A percentile compares a stretch with the other conserved stretches of the same genome.
These are phyloP conservation scores for Gymnoscopelus microlampas DNA, from an alignment of 2,797 vertebrate genomes.

Conservation along the genomic window DNA sequence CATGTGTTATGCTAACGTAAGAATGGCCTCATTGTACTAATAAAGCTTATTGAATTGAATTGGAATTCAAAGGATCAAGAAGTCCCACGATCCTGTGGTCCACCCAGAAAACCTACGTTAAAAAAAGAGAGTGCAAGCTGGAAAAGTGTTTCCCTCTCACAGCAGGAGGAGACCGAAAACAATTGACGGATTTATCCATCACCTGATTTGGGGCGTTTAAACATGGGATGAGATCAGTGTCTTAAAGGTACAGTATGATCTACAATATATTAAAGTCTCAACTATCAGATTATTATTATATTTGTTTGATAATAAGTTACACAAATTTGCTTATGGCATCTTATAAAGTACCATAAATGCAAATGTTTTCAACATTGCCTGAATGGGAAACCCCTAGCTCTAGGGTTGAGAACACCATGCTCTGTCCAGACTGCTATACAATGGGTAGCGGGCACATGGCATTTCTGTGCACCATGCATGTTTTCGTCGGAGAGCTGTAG, in stretches of 20 bases:
- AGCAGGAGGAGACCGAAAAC: too few species aligned
- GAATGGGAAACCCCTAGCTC: too few species aligned
- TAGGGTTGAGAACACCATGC: neutral
- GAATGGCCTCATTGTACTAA: too few species aligned
- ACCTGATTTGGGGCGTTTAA: constrained; percentile 44
- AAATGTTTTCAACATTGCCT: too few species aligned
- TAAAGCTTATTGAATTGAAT: constrained; percentile 20
- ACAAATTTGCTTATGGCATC: too few species aligned
- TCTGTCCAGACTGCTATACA: neutral
- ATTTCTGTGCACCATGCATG: too few species aligned
- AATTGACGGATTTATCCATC: constrained; percentile 18
- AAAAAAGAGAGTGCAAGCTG: neutral
- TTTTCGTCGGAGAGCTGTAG: neutral
- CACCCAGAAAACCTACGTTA: constrained; percentile 13
- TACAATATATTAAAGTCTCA: too few species aligned
- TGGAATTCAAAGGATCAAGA: neutral
- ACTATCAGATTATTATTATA: too few species aligned
- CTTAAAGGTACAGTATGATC: constrained; percentile 44
- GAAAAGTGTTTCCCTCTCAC: constrained; percentile 1
- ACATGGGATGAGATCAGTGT: constrained; percentile 68
- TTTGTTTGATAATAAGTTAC: too few species aligned
- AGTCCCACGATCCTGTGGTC: neutral
- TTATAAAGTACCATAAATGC: too few species aligned
- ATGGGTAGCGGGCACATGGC: too few species aligned
- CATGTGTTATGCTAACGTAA: too few species aligned